Conservation (phyloP, 2,113 vertebrate species). For the Nothoprocta perdicaria region DNA sequence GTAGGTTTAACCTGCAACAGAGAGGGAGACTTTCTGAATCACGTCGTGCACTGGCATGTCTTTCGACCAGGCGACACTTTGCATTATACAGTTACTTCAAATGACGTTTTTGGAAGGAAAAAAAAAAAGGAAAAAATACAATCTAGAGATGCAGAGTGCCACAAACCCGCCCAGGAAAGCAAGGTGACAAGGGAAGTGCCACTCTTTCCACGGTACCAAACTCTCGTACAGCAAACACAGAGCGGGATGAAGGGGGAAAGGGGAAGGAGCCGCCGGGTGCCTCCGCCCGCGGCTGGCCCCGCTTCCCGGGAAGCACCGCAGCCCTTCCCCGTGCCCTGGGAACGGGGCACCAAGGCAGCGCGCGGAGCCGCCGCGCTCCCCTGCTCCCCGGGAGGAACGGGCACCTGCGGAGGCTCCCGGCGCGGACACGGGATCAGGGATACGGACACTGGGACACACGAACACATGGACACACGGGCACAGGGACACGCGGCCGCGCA, state of each 20-base stretch:
- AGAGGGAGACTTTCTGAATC: slow-evolving; percentile 70
- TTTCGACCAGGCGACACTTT: background rate
- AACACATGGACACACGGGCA: too few relatives aligned
- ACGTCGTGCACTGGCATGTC: background rate
- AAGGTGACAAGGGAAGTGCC: background rate
- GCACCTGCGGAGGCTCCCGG: too few relatives aligned
- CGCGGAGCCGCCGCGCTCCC: too few relatives aligned
- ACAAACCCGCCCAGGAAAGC: background rate
- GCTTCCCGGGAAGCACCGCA: too few relatives aligned
- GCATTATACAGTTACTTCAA: background rate
- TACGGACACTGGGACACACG: too few relatives aligned
- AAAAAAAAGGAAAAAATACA: background rate
- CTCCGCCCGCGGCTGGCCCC: too few relatives aligned
- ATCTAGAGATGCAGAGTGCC: background rate
- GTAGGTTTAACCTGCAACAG: slow-evolving; percentile 73
- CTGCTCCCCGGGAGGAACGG: too few relatives aligned
- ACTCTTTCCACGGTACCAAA: background rate
- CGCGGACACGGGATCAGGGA: too few relatives aligned
- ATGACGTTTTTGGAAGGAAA: background rate
- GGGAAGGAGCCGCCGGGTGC: too few relatives aligned
- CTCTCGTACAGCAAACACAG: background rate
- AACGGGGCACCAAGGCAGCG: too few relatives aligned
- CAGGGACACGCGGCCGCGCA: too few relatives aligned
- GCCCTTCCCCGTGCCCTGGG: too few relatives aligned
- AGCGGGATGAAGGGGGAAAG: background rate